Conservation (phyloP, 2,113 vertebrate species). For the Epinephelus cyanopodus region DNA sequence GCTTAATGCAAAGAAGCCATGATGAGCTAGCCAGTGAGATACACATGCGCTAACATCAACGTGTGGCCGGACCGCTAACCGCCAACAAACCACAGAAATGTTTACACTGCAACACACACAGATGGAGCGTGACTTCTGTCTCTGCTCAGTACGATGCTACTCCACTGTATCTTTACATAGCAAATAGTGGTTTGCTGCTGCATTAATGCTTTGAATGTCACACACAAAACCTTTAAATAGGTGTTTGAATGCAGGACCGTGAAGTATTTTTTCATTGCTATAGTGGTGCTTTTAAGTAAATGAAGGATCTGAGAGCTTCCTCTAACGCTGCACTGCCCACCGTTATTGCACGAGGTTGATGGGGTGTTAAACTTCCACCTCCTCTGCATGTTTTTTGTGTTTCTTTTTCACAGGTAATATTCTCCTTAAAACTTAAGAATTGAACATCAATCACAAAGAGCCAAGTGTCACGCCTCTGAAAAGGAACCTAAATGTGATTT, state of each 20-base stretch:
- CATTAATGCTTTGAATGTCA: no score
- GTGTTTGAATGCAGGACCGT: background rate
- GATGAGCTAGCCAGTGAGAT: no score
- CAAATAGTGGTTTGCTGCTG: no score
- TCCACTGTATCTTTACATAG: no score
- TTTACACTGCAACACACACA: no score
- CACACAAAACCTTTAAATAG: background rate
- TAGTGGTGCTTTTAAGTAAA: background rate
- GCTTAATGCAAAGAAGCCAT: no score
- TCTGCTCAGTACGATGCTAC: no score
- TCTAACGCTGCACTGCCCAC: background rate
- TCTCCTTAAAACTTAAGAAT: background rate
- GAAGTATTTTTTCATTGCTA: background rate
- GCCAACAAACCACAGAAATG: no score
- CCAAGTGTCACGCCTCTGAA: background rate
- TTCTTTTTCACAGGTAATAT: slow-evolving; percentile 2
- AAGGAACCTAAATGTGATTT: background rate
- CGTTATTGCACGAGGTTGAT: background rate
- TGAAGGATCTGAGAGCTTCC: background rate
- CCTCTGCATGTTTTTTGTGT: no score
- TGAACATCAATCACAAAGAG: background rate
- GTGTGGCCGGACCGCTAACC: no score
- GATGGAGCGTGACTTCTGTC: no score
- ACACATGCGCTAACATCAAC: no score
- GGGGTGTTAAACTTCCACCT: background rate